Evolutionary conservation across 2,113 vertebrate species (phyloP).

Genomic region (Cephalopterus ornatus): DNA sequence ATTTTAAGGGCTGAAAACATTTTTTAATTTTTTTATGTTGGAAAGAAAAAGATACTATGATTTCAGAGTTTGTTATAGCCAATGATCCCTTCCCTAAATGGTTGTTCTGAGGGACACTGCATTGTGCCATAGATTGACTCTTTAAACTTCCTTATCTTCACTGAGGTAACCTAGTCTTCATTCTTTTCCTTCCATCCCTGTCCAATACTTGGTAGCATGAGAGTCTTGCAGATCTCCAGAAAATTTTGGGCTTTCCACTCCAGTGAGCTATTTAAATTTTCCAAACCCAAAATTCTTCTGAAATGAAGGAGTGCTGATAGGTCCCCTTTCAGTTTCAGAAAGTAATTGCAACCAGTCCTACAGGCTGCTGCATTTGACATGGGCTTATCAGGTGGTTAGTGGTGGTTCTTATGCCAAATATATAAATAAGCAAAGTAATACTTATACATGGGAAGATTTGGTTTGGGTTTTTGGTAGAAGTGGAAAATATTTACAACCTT

Average conservation of each 20-base stretch:
- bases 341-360: accelerated
- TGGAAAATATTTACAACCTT: background rate
- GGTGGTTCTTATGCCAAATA: background rate
- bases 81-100: background rate
- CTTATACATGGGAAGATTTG: background rate
- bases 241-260: background rate
- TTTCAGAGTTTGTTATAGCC: background rate
- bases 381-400: background rate
- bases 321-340: background rate
- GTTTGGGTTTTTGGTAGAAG: background rate
- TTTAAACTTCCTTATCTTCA: background rate
- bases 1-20: background rate
- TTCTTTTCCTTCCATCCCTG: background rate
- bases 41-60: accelerated
- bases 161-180: background rate
- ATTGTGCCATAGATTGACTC: background rate
- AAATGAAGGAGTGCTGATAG: background rate
- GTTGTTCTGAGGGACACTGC: accelerated
- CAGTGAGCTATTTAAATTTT: background rate
- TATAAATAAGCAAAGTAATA: background rate
- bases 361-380: background rate
- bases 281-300: background rate
- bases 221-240: background rate
- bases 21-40: background rate
- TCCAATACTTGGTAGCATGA: background rate